phyloP scores from a whole-genome alignment of 2,888 invertebrate species.

The Cantharis rustica region DNA sequence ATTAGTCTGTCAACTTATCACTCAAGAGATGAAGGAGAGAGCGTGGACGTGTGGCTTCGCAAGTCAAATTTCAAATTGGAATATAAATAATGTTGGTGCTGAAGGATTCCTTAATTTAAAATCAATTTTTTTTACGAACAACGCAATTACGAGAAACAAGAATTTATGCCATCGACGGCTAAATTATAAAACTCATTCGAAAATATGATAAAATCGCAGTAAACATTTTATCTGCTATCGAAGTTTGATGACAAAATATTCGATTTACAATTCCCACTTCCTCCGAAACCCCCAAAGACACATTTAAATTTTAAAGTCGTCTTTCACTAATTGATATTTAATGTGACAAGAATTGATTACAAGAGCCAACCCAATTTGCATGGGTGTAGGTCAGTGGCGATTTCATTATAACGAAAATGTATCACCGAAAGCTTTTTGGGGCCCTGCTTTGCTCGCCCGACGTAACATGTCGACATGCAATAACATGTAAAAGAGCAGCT shows the following conservation, averaged over 20 bases:
- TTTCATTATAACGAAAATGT: neutral
- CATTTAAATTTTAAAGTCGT: neutral
- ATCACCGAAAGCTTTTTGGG: neutral
- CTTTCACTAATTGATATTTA: neutral
- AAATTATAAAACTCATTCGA: neutral
- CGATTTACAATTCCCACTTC: neutral
- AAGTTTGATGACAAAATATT: neutral
- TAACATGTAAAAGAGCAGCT: conserved; percentile 26
- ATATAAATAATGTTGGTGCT: neutral
- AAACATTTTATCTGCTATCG: neutral
- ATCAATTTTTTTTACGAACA: neutral
- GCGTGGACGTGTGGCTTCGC: neutral
- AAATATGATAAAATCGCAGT: neutral
- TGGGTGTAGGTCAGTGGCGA: neutral
- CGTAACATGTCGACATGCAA: conserved; percentile 4
- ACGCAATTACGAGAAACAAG: neutral
- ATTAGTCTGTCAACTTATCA: no score
- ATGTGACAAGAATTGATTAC: neutral
- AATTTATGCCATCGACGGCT: neutral
- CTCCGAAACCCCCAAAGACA: neutral
- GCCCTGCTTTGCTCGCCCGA: neutral
- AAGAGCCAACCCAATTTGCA: neutral
- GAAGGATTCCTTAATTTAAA: neutral
- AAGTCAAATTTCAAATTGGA: neutral
- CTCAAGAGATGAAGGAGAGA: neutral